Percentiles rank a stretch among this genome's conserved stretches.
phyloP scores from a whole-genome alignment of 2,113 vertebrate species.

The Zapus hudsonius region DNA sequence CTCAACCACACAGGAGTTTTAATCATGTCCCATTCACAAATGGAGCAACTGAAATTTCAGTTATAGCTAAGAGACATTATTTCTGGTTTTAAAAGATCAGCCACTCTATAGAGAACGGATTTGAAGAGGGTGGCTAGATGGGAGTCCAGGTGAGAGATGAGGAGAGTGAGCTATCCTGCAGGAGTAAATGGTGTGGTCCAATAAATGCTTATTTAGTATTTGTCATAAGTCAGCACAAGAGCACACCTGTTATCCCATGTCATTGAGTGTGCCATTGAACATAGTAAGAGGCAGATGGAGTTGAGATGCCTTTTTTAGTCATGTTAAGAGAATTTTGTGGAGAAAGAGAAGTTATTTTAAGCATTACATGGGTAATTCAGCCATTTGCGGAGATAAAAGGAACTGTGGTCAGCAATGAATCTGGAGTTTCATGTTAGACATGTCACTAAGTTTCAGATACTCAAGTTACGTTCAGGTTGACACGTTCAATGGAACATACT shows the following conservation, averaged over 20 bases:
- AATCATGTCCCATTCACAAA: not conserved
- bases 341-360: not conserved
- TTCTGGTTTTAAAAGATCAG: not conserved
- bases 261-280: not conserved
- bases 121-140: not conserved
- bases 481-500: not conserved
- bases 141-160: not conserved
- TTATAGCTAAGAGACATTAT: not conserved
- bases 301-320: not conserved
- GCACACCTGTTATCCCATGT: too few relatives aligned
- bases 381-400: not conserved
- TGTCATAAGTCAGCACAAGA: too few relatives aligned
- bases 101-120: not conserved
- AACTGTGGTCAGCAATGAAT: not conserved
- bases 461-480: not conserved
- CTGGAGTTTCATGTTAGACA: not conserved
- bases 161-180: not conserved
- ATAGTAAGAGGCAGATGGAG: not conserved
- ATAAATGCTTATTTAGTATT: too few relatives aligned
- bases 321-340: not conserved
- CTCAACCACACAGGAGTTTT: not conserved
- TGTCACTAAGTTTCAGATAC: not conserved
- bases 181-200: too few relatives aligned
- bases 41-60: not conserved
- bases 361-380: not conserved